Base-by-base conservation (phyloP, 2,113 vertebrate species). In the Rhea pennata region DNA sequence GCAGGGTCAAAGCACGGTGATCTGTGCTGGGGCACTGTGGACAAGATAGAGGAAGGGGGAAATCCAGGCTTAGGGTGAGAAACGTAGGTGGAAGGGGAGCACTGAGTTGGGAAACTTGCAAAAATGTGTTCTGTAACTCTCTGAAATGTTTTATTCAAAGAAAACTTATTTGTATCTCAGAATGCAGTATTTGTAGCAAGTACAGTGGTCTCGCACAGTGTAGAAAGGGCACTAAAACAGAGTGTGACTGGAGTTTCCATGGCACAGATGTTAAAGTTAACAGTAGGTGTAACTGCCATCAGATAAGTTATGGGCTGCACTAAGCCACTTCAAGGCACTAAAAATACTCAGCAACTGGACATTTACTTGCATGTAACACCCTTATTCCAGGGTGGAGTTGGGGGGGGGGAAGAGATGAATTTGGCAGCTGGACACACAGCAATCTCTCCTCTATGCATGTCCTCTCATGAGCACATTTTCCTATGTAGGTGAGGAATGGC, bases 401-500 rank as follows among this genome's bases (percentile, higher is more conserved):
- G 19, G 56, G 56, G 56, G n/a, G 44, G 72, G 77, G 36, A 36
- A 56, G 56, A 78, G 8, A 65, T 33, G 1, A 85, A 51, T 29
- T 54, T 27, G 6, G 40, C 36, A 89, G 64, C 26, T 91, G 51
- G 46, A 59, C 26, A 22, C 15, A 17, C 53, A 88, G 12, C 23
- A 15, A 7, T 33, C 50, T 69, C 39, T 85, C 21, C 8, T 85
- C 50, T 48, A n/a, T 5, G 2, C 4, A 2, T 11, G 88, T 75
- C 79, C 73, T 67, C 50, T 88, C 66, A 26, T 22, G 29, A 83
- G 72, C 44, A 61, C 78, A 95, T 96, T 97, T 95, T 97, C 84
- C 56, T 95, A 7, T 81, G 72, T 97, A 96, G 93, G 96, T 97
- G 96, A 96, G 96, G 93, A 97, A 97, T 97, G 96, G 71, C 67